A percentile compares a stretch with the other conserved stretches of the same genome.
These are phyloP conservation scores for Ophioderma brevispina DNA, from an alignment of 35 echinoderm and acorn worm genomes.

Conservation along the genomic window DNA sequence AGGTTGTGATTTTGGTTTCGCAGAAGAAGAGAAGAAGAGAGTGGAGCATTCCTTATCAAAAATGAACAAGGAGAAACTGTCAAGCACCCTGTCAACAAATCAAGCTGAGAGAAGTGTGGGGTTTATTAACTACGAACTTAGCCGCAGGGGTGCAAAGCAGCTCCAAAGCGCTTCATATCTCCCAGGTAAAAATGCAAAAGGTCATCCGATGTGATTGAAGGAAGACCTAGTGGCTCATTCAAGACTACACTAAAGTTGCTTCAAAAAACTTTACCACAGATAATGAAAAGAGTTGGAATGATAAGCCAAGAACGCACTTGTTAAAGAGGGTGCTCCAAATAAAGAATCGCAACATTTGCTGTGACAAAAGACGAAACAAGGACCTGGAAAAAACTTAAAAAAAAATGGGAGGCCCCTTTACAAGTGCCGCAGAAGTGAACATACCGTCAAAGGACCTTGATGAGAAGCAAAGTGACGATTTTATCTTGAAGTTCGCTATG, in stretches of 20 bases:
- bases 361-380: constrained; percentile 1
- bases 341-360: constrained; percentile 15
- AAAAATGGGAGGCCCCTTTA: constrained; percentile 21
- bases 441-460: not conserved
- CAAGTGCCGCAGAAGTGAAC: not conserved
- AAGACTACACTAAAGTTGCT: not conserved
- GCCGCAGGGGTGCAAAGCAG: constrained; percentile 28
- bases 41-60: constrained; percentile 1
- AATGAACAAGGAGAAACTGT: constrained; percentile 1
- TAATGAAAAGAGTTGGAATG: constrained; percentile 16
- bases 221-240: not conserved
- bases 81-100: not conserved
- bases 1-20: not conserved
- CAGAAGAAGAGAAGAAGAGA: not conserved
- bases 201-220: not conserved
- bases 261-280: not conserved
- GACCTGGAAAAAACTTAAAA: not conserved
- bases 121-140: constrained; percentile 19
- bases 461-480: constrained; percentile 2
- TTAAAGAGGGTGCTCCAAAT: not conserved
- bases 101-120: constrained; percentile 20
- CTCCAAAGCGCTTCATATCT: not conserved
- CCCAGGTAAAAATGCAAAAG: constrained; percentile 14
- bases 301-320: not conserved
- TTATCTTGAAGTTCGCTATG: constrained; percentile 32